Evolutionary conservation across 2,113 vertebrate genomes (phyloP).

Genomic region (Aramus guarauna): DNA sequence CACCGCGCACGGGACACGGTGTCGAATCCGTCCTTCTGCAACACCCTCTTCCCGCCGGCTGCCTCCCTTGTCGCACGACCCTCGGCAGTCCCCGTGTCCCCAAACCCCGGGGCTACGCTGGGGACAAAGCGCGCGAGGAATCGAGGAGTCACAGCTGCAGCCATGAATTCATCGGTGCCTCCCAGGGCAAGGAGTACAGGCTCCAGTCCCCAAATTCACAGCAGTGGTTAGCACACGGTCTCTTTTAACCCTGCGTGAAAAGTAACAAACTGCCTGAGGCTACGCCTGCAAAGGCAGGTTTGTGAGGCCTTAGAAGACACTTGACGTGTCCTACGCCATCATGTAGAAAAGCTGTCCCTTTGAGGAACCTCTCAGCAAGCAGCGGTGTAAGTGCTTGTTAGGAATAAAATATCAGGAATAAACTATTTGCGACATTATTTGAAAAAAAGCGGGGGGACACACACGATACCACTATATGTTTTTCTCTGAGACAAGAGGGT

Average conservation of each 20-base stretch:
- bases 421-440: not conserved
- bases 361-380: not conserved
- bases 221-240: not conserved
- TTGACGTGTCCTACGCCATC: not conserved
- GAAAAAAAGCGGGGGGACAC: not conserved
- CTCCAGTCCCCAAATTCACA: fast-evolving
- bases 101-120: not conserved
- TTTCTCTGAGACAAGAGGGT: not conserved
- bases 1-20: fast-evolving
- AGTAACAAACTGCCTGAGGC: not conserved
- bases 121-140: not conserved
- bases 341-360: not conserved
- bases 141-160: not conserved
- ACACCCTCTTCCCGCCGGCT: not conserved
- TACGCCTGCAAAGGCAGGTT: not conserved
- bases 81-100: not conserved
- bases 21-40: not conserved
- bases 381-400: not conserved
- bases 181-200: not conserved
- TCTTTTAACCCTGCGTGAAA: not conserved
- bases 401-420: not conserved
- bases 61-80: not conserved
- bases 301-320: not conserved
- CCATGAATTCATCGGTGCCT: fast-evolving
- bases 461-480: not conserved